Evolutionary conservation across 2,113 vertebrate species (phyloP), one percentile per base, ranked within the genome.

Genomic region (Poeciliopsis turrubarensis): DNA sequence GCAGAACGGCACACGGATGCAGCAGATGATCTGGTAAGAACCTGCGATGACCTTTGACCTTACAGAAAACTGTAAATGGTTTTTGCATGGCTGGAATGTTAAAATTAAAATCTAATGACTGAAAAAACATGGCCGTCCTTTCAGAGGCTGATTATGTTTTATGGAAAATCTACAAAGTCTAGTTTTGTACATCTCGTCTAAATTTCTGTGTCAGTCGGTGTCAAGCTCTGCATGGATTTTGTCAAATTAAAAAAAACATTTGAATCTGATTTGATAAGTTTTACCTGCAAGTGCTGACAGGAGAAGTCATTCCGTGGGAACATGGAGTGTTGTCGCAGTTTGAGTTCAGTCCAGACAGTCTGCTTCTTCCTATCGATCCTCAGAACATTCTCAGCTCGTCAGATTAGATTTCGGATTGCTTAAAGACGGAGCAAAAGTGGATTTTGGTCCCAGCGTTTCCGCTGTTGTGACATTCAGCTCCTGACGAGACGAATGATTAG

Each of bases 11-110:
- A 67, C 15, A 5, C 51, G 0, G 79, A 72, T 3, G 32, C 63
- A 7, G 73, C 73, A 25, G 70, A 86, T 69, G 86, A 87, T 44
- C 26, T 74, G 89, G 91, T 91, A 67, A 63, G 62, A 30, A 57
- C 61, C 29, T 51, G 26, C 10, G 10, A 1, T 31, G 5, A 3
- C 61, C 1, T 34, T 1, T 60, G 34, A 60, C 7, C 64, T 72
- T 73, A 6, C 31, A 65, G 77, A 78, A 25, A 51, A 19, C 5
- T 41, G 27, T 29, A 17, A 9, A 60, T 3, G 12, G 2, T 17
- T 47, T 57, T 11, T 57, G 5, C 7, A 57, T 8, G 2, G 25
- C 51, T 57, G 51, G 5, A 25, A n/a, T 57, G 9, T 57, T 25
- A 10, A 22, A n/a, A n/a, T 10, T 15, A 57, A 2, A 25, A 57